Base-by-base conservation (phyloP, 2,113 vertebrate genomes). In the Thalassoma bifasciatum region DNA sequence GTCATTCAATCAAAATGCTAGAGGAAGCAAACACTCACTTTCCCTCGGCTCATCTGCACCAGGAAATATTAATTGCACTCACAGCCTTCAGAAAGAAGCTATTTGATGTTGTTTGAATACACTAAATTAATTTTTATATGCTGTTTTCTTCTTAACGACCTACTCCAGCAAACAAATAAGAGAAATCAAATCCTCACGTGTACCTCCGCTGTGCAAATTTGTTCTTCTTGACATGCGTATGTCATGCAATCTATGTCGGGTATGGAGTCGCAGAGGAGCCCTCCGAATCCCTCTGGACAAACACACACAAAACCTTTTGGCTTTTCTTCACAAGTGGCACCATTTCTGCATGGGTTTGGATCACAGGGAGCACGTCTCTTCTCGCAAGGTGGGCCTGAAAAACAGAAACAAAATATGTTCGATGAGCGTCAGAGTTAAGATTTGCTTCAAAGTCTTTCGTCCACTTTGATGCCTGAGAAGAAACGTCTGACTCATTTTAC, bases 321-420 rank as follows among this genome's bases (percentile, higher is more conserved):
- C 40, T 23, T 80, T 37, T 91, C 87, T 6, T 90, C 85, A 57
- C 94, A 95, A 40, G 19, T 36, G 3, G 88, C 88, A 1, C 89
- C 89, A 75, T 96, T 95, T 77, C 88, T 86, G 79, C 93, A 96
- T n/a, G 91, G 91, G 30, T 89, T 86, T 67, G 89, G 92, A 75
- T 77, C 65, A 80, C 91, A 95, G 37, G 58, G 36, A 49, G 76
- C 72, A 70, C 34, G 49, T 71, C 34, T 71, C 56, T 89, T 71
- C 26, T 94, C 87, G 83, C 94, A 96, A 59, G 90, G 93, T 44
- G 89, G 75, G 62, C 93, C 95, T 97, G 86, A 38, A 89, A 89
- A 78, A 70, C 3, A 65, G 21, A 70, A 2, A 49, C 21, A 38
- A 5, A 37, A 57, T 8, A 14, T 30, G 30, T 30, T 30, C 19